Base-by-base conservation (phyloP, 2,888 invertebrate species). In the Drosophila putrida region DNA sequence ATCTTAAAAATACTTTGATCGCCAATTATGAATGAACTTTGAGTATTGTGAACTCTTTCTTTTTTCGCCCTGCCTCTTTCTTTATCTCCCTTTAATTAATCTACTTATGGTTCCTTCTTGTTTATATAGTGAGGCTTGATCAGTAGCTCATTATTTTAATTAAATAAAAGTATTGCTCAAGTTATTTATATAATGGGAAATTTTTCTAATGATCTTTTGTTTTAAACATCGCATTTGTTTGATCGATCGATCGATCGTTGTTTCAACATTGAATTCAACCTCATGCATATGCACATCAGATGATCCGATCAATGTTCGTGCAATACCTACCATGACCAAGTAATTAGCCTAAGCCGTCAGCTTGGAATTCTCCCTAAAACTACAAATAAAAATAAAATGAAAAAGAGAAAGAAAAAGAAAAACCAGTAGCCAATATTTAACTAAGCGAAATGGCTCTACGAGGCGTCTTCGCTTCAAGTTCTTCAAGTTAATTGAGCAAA, bases 371-470 rank as follows among this genome's bases (percentile, higher is more conserved):
- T n/a, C 4, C 25, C 27, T 4, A 38, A 31, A 10, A 27, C 20
- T 33, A 39, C n/a, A 27, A 53, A 39, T 1, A 9, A 15, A 41
- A 3, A 43, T 11, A 43, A 4, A 0, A 43, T n/a, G 10, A 35
- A 35, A 10, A 35, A 9, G 10, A 41, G 8, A 28, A 39, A 53
- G 39, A 13, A 11, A 33, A 35, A 35, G 9, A n/a, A 47, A 82
- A 66, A 80, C 82, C 82, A 85, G 82, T 85, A 82, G 82, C 82
- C 66, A 75, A 65, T 69, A 79, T 71, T 82, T 77, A 75, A 75
- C 69, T 67, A 69, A 71, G 65, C 66, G 58, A 79, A 80, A 77
- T 77, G 63, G 46, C 59, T 65, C 33, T 70, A 39, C 15, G 64
- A 65, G 71, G 77, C 77, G 68, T 68, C 65, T 66, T 53, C 28